Evolutionary conservation across 1,140 invertebrate genomes (phyloP).

Genomic region (Episyrphus balteatus): DNA sequence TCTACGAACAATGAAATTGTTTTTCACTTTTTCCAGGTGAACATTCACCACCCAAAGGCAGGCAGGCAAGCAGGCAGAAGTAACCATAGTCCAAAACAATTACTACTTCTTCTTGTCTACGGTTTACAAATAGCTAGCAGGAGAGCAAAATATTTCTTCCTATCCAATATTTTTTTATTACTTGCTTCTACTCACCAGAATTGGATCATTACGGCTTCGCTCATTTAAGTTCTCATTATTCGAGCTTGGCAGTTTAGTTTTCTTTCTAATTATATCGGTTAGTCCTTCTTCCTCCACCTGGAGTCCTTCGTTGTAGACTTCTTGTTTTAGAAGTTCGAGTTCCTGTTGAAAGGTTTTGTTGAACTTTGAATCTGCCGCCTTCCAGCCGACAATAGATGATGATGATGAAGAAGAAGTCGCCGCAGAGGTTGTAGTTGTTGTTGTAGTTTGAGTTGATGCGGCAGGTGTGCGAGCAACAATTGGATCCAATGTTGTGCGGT

Average conservation of each 20-base stretch:
- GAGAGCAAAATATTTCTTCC: neutral
- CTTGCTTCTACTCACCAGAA: constrained; percentile 10
- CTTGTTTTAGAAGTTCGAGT: constrained; percentile 64
- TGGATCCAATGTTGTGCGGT: constrained; percentile 5
- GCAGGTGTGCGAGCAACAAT: constrained; percentile 22
- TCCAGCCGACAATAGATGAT: no score
- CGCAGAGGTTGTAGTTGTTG: neutral
- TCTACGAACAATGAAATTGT: no score
- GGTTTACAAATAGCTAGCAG: no score
- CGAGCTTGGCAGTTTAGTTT: constrained; percentile 47
- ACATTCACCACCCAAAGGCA: no score
- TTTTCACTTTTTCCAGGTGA: no score
- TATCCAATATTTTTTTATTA: no score
- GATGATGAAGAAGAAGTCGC: no score
- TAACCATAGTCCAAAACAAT: no score
- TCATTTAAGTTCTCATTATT: constrained; percentile 31
- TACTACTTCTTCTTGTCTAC: no score
- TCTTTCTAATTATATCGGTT: constrained; percentile 53
- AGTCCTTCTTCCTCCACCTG: constrained; percentile 73
- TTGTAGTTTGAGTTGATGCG: neutral
- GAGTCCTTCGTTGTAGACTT: constrained; percentile 62
- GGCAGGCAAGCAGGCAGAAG: no score
- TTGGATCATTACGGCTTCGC: constrained; percentile 19
- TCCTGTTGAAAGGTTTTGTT: constrained; percentile 58
- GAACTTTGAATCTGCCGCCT: constrained; percentile 36